Evolutionary conservation across 2,888 invertebrate genomes (phyloP), one percentile per base, ranked within the genome.

Genomic region (Octodonta nipae): DNA sequence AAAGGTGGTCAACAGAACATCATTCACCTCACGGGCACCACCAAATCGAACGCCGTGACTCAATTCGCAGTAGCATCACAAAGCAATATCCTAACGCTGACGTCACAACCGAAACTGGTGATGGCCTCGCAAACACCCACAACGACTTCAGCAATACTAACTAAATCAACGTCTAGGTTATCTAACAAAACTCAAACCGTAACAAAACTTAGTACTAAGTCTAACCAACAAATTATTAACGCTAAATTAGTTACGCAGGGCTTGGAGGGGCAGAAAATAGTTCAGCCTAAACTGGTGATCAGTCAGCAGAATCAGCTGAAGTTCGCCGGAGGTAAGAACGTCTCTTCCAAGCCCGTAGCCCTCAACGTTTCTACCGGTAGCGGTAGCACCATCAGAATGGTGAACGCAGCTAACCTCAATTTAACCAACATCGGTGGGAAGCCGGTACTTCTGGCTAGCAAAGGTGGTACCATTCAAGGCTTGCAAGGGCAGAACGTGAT

Each of bases 351-450:
- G 32, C 42, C 34, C 20, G 37, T 42, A 29, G 47, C 56, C 4
- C 42, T 55, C 17, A 55, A 49, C 32, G 44, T 54, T 3, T 22
- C 22, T 4, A 45, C 50, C 2, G 46, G 47, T 12, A 50, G 45
- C 29, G 38, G 53, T 10, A 57, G 54, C 33, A 51, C 58, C 3
- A 63, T 68, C 31, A 57, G 71, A 8, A 68, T 71, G 63, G 63
- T 67, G 11, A 67, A 66, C 44, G 60, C 68, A 2, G 55, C 65
- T 10, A 61, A 62, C 37, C 46, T 67, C 28, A 67, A 70, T 47
- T 52, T 71, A 34, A 65, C 70, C 1, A 67, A 69, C 34, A 60
- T 71, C 15, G 66, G 66, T 28, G 71, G 71, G 5, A 71, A 72
- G 50, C 70, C 69, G 14, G 65, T 72, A 8, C 55, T 72, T 29